Percentiles rank a stretch among this genome's conserved stretches.
Evolutionary conservation across 2,113 vertebrate genomes (phyloP).

Genomic region (Malurus melanocephalus): DNA sequence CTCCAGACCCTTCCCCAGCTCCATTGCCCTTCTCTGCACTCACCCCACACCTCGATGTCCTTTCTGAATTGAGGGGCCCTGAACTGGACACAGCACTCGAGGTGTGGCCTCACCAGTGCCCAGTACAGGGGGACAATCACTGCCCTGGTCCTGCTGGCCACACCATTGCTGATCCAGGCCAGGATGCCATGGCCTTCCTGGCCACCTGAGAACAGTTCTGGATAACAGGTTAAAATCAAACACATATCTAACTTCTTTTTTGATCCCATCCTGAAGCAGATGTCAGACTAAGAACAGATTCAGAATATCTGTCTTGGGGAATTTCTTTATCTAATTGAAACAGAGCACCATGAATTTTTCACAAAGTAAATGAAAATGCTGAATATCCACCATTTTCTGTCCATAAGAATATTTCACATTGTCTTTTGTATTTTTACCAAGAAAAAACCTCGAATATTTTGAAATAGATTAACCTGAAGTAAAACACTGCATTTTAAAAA

Average conservation of each 20-base stretch:
- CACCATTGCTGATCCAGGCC: not conserved
- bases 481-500: not conserved
- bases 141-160: not conserved
- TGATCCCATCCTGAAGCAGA: not conserved
- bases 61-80: fast-evolving
- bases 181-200: not conserved
- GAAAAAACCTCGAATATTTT: not conserved
- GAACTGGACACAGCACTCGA: not conserved
- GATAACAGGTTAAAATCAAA: not conserved
- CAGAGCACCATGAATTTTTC: not conserved
- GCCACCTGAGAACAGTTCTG: not conserved
- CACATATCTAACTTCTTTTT: not conserved
- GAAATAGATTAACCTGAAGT: not conserved
- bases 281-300: not conserved
- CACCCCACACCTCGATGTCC: fast-evolving
- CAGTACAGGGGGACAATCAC: fast-evolving
- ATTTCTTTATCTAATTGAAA: not conserved
- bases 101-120: not conserved
- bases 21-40: fast-evolving
- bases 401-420: not conserved
- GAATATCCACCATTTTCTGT: not conserved
- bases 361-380: not conserved
- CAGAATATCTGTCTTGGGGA: not conserved
- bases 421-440: not conserved
- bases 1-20: not conserved